Conservation (phyloP, 2,797 vertebrate species). For the Schizopygopsis pylzovi region DNA sequence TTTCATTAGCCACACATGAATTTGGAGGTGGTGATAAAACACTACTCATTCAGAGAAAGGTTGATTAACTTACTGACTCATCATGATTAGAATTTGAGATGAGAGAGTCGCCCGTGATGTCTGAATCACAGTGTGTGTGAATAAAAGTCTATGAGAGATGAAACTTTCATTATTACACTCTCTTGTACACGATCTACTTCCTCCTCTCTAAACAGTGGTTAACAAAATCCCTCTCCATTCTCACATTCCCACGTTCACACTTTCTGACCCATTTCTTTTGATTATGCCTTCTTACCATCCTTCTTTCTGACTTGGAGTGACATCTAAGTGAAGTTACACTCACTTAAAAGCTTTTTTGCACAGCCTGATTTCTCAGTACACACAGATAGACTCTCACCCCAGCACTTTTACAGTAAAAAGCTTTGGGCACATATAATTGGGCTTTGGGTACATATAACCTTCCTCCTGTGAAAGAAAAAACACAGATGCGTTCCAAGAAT, state of each 20-base stretch:
- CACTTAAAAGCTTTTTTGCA: constrained; percentile 8
- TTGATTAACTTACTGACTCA: constrained; percentile 47
- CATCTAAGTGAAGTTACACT: constrained; percentile 1
- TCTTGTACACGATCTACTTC: not conserved
- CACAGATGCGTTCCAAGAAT: not conserved
- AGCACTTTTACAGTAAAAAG: constrained; percentile 15
- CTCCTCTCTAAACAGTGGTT: not conserved
- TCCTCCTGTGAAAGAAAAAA: not conserved
- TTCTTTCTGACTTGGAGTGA: not conserved
- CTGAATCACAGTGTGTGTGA: constrained; percentile 46
- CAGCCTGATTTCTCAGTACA: not conserved
- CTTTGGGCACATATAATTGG: not conserved
- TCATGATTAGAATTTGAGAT: constrained; percentile 45
- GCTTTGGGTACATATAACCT: not conserved
- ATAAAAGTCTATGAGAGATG: not conserved
- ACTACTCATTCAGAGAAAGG: constrained; percentile 24
- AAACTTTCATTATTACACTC: not conserved
- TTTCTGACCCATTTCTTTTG: not conserved
- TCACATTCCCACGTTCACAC: not conserved
- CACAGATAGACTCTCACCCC: not conserved
- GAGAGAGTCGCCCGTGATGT: not conserved
- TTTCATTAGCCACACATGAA: constrained; percentile 21
- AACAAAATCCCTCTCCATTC: not conserved
- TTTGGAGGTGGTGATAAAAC: constrained; percentile 41
- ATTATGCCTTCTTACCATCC: constrained; percentile 3